Evolutionary conservation across 2,797 vertebrate genomes (phyloP).

Genomic region (Miichthys miiuy): DNA sequence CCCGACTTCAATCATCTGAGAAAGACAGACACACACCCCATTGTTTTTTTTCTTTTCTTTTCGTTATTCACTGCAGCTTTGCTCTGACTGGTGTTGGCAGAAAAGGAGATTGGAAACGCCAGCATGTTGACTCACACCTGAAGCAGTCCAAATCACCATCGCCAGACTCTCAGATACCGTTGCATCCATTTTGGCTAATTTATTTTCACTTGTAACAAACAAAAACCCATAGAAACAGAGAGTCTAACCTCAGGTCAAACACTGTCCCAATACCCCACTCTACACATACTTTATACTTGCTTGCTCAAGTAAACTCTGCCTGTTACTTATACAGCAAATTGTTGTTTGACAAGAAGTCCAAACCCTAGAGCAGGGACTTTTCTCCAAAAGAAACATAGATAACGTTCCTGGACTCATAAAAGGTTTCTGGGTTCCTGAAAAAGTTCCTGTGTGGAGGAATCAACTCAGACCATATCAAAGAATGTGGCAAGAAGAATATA

Average conservation of each 20-base stretch:
- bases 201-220: not conserved
- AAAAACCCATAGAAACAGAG: not conserved
- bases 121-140: conserved; percentile 4
- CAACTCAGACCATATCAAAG: conserved; percentile 18
- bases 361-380: not conserved
- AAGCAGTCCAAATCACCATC: conserved; percentile 1
- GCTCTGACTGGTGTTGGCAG: not conserved
- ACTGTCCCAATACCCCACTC: not conserved
- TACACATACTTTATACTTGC: not conserved
- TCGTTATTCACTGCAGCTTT: not conserved
- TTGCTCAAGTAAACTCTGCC: not conserved
- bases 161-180: not conserved
- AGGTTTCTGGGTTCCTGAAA: not conserved
- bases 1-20: not conserved
- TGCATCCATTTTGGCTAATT: not conserved
- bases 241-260: not conserved
- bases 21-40: not conserved
- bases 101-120: not conserved
- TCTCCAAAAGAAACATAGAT: not conserved
- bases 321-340: not conserved
- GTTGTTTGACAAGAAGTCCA: not conserved
- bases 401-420: not conserved
- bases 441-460: not conserved
- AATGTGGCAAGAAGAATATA: conserved; percentile 8
- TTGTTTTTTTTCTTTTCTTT: not conserved